Evolutionary conservation across 2,797 vertebrate species (phyloP).

Genomic region (Sus cebifrons): DNA sequence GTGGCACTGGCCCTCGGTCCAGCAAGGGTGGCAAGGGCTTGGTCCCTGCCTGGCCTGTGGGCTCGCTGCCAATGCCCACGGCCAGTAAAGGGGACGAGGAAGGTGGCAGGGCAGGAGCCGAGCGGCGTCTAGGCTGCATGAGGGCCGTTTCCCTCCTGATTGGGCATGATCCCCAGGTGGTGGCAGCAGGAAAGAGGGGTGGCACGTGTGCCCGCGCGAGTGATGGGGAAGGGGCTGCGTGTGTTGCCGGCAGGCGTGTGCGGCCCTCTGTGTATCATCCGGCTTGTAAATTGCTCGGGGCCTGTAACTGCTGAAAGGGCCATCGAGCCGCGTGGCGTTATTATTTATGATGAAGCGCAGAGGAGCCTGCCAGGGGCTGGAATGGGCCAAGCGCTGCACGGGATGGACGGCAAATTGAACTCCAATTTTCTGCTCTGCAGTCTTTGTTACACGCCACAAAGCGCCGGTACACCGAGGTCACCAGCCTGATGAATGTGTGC

Average conservation of each 20-base stretch:
- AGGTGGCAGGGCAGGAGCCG: neutral
- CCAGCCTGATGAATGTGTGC: slow-evolving; percentile 74
- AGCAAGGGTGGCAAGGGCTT: neutral
- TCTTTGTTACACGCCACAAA: slow-evolving; percentile 84
- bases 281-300: slow-evolving; percentile 70
- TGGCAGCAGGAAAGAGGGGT: rapidly evolving
- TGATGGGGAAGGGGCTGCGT: neutral
- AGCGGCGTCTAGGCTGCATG: rapidly evolving
- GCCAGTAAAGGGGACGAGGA: neutral
- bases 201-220: rapidly evolving
- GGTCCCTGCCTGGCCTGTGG: neutral
- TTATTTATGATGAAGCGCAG: slow-evolving; percentile 82
- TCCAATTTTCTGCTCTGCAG: slow-evolving; percentile 87
- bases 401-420: slow-evolving; percentile 85
- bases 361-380: slow-evolving; percentile 76
- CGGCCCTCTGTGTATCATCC: neutral
- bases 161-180: rapidly evolving
- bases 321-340: slow-evolving; percentile 41
- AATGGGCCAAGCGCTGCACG: slow-evolving; percentile 69
- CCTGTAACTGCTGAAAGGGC: slow-evolving; percentile 54
- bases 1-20: neutral
- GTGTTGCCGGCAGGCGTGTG: rapidly evolving
- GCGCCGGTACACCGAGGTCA: slow-evolving; percentile 73
- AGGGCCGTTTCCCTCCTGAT: neutral
- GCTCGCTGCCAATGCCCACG: neutral